These are phyloP conservation scores for Scaptodrosophila lebanonensis DNA, from an alignment of 1,140 invertebrate genomes.

Conservation along the genomic window DNA sequence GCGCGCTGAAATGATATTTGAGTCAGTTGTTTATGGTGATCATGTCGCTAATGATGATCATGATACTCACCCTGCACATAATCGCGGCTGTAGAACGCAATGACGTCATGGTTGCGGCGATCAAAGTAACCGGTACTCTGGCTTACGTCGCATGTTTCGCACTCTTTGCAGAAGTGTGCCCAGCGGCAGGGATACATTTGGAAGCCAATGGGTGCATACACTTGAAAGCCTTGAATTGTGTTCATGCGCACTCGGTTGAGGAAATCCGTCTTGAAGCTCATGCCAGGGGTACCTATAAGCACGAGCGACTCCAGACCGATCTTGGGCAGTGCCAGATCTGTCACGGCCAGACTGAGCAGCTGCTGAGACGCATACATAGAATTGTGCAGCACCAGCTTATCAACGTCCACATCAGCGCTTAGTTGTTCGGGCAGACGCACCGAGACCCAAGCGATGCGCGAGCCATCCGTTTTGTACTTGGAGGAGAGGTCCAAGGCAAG, in stretches of 20 bases:
- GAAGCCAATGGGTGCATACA: constrained; percentile 90
- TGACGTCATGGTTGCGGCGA: constrained; percentile 82
- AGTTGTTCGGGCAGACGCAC: constrained; percentile 80
- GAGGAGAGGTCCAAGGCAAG: constrained; percentile 81
- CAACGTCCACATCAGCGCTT: constrained; percentile 37
- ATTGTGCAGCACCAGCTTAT: constrained; percentile 59
- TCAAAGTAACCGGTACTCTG: constrained; percentile 91
- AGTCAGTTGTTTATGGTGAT: not conserved
- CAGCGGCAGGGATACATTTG: constrained; percentile 82
- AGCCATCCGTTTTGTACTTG: constrained; percentile 83
- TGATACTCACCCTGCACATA: constrained; percentile 82
- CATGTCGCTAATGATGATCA: not conserved
- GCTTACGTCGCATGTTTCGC: constrained; percentile 83
- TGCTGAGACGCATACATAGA: constrained; percentile 69
- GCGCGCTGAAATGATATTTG: constrained; percentile 81
- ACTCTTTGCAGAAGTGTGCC: constrained; percentile 79
- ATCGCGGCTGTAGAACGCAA: constrained; percentile 90
- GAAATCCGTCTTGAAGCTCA: constrained; percentile 87
- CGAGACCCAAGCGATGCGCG: constrained; percentile 85
- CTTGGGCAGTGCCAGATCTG: constrained; percentile 85
- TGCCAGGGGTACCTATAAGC: constrained; percentile 81
- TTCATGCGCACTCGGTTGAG: constrained; percentile 92
- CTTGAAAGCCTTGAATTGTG: constrained; percentile 87
- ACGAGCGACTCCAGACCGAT: constrained; percentile 84
- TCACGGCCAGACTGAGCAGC: constrained; percentile 82